Evolutionary conservation across 1,140 invertebrate species (phyloP).

Genomic region (Drosophila leontia): DNA sequence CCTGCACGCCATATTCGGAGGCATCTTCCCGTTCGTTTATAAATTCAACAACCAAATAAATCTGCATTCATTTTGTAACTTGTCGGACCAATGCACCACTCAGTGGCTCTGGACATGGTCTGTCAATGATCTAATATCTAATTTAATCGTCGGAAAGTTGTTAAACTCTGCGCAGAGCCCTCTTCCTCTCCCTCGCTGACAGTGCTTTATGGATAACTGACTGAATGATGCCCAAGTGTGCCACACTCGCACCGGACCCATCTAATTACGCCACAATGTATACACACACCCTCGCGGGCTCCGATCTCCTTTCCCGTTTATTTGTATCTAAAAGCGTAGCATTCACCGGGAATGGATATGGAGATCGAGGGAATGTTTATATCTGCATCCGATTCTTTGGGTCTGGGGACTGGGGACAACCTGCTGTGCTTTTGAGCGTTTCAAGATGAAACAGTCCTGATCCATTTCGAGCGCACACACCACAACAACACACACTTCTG

Average conservation of each 20-base stretch:
- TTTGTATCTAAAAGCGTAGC: constrained; percentile 31
- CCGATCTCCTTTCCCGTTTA: neutral
- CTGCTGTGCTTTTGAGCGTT: constrained; percentile 74
- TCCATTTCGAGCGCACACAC: constrained; percentile 54
- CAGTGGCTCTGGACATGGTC: constrained; percentile 30
- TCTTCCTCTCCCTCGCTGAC: too few relatives aligned
- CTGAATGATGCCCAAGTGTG: constrained; percentile 39
- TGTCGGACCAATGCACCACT: constrained; percentile 19
- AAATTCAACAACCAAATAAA: constrained; percentile 9
- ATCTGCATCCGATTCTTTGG: constrained; percentile 62
- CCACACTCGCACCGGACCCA: constrained; percentile 25
- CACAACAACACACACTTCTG: constrained; percentile 26
- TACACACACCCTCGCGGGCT: neutral
- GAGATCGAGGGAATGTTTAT: constrained; percentile 55
- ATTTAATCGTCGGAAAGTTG: constrained; percentile 23
- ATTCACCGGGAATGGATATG: constrained; percentile 13
- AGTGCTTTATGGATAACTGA: constrained; percentile 24
- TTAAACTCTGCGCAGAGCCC: constrained; percentile 6
- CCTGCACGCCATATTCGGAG: neutral
- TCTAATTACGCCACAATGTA: constrained; percentile 36
- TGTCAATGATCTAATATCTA: constrained; percentile 34
- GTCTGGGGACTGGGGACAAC: constrained; percentile 63
- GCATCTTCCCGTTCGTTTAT: neutral
- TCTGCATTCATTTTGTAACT: constrained; percentile 6
- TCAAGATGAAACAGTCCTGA: constrained; percentile 78